Base-by-base conservation (phyloP, 2,113 vertebrate genomes). In the Nesoenas mayeri region DNA sequence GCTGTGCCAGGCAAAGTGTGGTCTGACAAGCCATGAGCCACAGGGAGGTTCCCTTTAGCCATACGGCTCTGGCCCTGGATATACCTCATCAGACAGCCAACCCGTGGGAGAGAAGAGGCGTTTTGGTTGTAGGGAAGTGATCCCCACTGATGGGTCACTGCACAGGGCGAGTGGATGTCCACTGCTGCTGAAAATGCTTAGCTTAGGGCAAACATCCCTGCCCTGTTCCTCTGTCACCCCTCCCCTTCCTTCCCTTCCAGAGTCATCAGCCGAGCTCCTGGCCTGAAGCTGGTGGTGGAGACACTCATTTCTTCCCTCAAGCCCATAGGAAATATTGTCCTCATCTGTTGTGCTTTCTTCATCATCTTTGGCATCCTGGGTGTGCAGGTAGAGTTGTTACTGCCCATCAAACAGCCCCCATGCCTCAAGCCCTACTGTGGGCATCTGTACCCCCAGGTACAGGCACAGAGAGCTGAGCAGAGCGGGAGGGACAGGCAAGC, bases 281-380 rank as follows among this genome's bases (percentile, higher is more conserved):
- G 99, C 8, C 97, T 99, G 91, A 99, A 99, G 97, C 97, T 99
- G 94, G 99, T 99, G 57, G 99, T 99, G 6, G 99, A 99, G 97
- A 99, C 99, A 0, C 98, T 99, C 18, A 99, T 99, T 96, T 99
- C 99, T 6, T 99, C 99, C 34, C 98, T 99, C 29, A 99, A 99
- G 89, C 99, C 99, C 91, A 99, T 99, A 15, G 99, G 99, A 91
- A 99, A 99, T 95, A 99, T 99, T 1, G 99, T 99, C 22, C 99
- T 99, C 85, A 99, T 99, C 95, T 99, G 99, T 98, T 99, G 99
- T 4, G 99, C 99, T 92, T 99, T 99, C 98, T 99, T 99, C 97
- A 99, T 99, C 90, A 99, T 99, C 97, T 99, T 99, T 9, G 99
- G 99, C 80, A 99, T 99, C 92, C 98, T 99, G 34, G 99, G 99